Percentiles rank a stretch among this genome's conserved stretches.
Conservation (phyloP, 1,140 invertebrate species). For the Drosophila chauvacae region DNA sequence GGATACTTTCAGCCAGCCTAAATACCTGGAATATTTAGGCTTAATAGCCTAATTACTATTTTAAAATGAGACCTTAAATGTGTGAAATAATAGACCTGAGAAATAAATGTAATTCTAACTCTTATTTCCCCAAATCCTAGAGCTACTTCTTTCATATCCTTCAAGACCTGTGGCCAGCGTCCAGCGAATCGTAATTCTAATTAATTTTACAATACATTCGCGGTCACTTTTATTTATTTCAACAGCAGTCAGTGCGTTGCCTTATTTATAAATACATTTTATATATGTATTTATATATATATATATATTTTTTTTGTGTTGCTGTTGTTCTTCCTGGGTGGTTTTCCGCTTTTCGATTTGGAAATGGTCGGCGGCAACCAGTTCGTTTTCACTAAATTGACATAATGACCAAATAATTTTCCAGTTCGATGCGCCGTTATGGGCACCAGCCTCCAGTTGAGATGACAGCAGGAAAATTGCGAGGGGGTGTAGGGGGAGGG, state of each 20-base stretch:
- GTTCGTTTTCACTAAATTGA: slow-evolving; percentile 69
- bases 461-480: slow-evolving; percentile 13
- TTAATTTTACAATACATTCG: slow-evolving; percentile 69
- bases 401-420: slow-evolving; percentile 83
- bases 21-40: not conserved
- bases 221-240: slow-evolving; percentile 23
- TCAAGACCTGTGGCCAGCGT: not conserved
- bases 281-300: not conserved
- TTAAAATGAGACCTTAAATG: not conserved
- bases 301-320: slow-evolving; percentile 4
- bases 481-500: no score
- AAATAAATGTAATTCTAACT: not conserved
- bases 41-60: not conserved
- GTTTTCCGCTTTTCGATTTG: slow-evolving; percentile 18
- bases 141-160: not conserved
- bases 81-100: not conserved
- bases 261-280: slow-evolving; percentile 4
- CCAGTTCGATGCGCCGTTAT: slow-evolving; percentile 69
- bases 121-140: no score
- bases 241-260: not conserved
- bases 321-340: slow-evolving; percentile 7
- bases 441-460: slow-evolving; percentile 2
- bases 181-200: slow-evolving; percentile 55
- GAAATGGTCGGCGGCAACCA: slow-evolving; percentile 21
- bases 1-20: not conserved